These are phyloP conservation scores for Eupithecia tripunctaria DNA, from an alignment of 2,888 invertebrate species.

Conservation along the genomic window DNA sequence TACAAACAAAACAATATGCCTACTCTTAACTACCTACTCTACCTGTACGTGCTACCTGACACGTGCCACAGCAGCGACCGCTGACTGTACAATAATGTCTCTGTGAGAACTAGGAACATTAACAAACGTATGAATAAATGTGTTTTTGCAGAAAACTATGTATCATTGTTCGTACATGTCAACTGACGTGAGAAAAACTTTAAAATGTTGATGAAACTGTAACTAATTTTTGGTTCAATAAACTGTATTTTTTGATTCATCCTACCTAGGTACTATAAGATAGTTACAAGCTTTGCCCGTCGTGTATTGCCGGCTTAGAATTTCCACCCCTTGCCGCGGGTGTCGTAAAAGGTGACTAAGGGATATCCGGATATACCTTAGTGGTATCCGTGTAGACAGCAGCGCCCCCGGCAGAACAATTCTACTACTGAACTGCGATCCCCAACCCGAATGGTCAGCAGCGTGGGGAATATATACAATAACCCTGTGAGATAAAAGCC, in stretches of 20 bases:
- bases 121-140: slow-evolving; percentile 8
- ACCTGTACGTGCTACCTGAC: neutral
- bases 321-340: too few species aligned
- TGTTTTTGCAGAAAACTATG: slow-evolving; percentile 9
- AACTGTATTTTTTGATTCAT: neutral
- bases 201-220: neutral
- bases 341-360: too few species aligned
- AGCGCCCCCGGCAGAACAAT: too few species aligned
- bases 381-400: too few species aligned
- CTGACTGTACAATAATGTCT: slow-evolving; percentile 13
- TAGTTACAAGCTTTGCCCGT: neutral
- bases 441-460: too few species aligned
- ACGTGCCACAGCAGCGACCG: slow-evolving; percentile 2
- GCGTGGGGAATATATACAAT: too few species aligned
- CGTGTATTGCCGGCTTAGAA: too few species aligned
- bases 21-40: neutral
- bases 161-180: slow-evolving; percentile 8
- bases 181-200: neutral
- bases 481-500: too few species aligned
- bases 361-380: too few species aligned
- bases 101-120: slow-evolving; percentile 16
- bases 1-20: too few species aligned
- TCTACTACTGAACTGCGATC: too few species aligned
- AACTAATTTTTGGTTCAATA: neutral
- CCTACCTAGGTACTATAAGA: too few species aligned